A percentile compares a stretch with the other conserved stretches of the same genome.
phyloP scores from a whole-genome alignment of 2,888 invertebrate genomes.

The Ochropacha duplaris region DNA sequence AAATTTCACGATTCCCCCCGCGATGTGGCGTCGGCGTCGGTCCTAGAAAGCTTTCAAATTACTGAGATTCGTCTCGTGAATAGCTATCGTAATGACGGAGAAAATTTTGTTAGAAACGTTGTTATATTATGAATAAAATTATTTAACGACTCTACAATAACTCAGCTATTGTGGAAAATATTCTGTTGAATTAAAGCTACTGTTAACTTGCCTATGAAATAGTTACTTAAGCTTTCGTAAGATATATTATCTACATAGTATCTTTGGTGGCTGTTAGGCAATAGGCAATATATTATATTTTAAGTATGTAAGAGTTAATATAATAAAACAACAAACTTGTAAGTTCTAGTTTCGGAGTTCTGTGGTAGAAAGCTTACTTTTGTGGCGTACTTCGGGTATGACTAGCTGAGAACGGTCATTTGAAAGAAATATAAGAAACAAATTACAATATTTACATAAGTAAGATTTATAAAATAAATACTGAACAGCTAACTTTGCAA shows the following conservation, averaged over 20 bases:
- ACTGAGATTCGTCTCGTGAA: constrained; percentile 66
- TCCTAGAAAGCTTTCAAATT: constrained; percentile 68
- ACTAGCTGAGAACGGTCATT: neutral
- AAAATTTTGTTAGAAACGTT: constrained; percentile 54
- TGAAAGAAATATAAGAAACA: no score
- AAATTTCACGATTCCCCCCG: constrained; percentile 51
- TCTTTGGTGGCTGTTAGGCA: no score
- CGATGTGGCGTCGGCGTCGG: constrained; percentile 30
- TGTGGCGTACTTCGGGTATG: neutral
- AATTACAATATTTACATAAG: no score
- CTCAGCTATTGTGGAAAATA: constrained; percentile 10
- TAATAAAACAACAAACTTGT: neutral
- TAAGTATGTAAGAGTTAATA: neutral
- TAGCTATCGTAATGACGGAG: constrained; percentile 62
- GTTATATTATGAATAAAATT: constrained; percentile 57
- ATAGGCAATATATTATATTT: no score
- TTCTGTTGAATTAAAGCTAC: neutral
- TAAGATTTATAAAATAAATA: no score
- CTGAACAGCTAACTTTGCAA: no score
- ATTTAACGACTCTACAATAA: constrained; percentile 49
- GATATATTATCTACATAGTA: no score
- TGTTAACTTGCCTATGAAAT: neutral
- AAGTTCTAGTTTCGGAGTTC: neutral
- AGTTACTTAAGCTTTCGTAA: neutral
- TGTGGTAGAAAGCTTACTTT: neutral